phyloP scores from a whole-genome alignment of 2,888 invertebrate species.

The Heterodera filipjevi region DNA sequence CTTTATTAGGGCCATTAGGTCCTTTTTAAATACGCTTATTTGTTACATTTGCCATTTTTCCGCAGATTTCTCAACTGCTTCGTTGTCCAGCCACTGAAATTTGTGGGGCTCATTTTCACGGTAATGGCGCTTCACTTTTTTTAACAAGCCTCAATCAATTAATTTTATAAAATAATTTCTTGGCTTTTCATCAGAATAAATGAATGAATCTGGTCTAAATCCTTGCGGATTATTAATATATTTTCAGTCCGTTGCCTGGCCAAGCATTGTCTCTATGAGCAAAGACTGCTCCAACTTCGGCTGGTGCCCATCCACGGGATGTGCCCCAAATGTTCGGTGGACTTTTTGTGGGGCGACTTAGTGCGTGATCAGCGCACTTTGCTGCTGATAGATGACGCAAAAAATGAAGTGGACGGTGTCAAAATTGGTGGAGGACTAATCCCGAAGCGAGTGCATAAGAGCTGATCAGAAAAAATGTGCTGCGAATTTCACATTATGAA shows the following conservation, averaged over 20 bases:
- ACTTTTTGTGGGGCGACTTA: conserved; percentile 61
- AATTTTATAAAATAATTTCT: too few species aligned
- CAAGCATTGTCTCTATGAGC: conserved; percentile 40
- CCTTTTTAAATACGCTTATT: too few species aligned
- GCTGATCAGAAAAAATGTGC: too few species aligned
- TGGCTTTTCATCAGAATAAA: too few species aligned
- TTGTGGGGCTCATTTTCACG: conserved; percentile 40
- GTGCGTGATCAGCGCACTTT: conserved; percentile 54
- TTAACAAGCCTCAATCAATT: too few species aligned
- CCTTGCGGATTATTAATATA: too few species aligned
- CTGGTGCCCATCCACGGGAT: conserved; percentile 43
- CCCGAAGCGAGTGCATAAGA: conserved; percentile 22
- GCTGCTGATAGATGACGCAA: conserved; percentile 39
- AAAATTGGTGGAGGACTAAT: conserved; percentile 43
- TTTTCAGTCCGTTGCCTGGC: conserved; percentile 51
- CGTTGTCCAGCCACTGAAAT: conserved; percentile 34
- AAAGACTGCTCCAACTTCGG: conserved; percentile 33
- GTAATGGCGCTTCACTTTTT: not conserved
- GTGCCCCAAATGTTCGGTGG: conserved; percentile 48
- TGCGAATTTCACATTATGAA: too few species aligned
- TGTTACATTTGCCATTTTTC: too few species aligned
- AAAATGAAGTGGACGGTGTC: conserved; percentile 41
- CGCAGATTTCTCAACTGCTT: conserved; percentile 39
- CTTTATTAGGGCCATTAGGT: too few species aligned
- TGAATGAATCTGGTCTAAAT: too few species aligned